Evolutionary conservation across 2,113 vertebrate genomes (phyloP).

Genomic region (Eudyptes chrysolophus): DNA sequence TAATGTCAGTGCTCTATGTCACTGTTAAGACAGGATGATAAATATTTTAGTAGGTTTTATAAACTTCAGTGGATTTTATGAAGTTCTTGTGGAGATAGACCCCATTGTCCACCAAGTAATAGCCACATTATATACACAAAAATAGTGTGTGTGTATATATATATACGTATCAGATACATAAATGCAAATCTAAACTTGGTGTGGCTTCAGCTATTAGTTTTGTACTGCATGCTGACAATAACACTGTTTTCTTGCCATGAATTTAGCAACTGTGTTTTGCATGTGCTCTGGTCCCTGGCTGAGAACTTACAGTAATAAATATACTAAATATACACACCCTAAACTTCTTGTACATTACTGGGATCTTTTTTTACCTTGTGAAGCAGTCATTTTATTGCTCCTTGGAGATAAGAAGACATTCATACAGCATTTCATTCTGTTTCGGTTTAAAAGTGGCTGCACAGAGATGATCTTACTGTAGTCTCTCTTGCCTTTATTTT

Average conservation of each 20-base stretch:
- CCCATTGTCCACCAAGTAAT: neutral
- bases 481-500: neutral
- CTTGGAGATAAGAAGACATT: neutral
- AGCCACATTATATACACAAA: neutral
- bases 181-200: neutral
- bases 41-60: neutral
- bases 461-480: neutral
- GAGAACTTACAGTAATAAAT: neutral
- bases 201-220: neutral
- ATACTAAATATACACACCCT: neutral
- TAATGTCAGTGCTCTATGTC: neutral
- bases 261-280: neutral
- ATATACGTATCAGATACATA: neutral
- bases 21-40: neutral
- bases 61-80: neutral
- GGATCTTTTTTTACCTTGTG: neutral
- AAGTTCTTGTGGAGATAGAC: neutral
- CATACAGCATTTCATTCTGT: neutral
- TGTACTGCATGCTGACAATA: neutral
- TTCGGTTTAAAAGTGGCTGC: neutral
- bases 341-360: neutral
- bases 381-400: neutral
- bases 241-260: neutral
- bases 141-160: neutral
- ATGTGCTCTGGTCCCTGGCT: neutral